Conservation (phyloP, 92 coral and sea anemone genomes). For the Hydrozoanthus gracilis region DNA sequence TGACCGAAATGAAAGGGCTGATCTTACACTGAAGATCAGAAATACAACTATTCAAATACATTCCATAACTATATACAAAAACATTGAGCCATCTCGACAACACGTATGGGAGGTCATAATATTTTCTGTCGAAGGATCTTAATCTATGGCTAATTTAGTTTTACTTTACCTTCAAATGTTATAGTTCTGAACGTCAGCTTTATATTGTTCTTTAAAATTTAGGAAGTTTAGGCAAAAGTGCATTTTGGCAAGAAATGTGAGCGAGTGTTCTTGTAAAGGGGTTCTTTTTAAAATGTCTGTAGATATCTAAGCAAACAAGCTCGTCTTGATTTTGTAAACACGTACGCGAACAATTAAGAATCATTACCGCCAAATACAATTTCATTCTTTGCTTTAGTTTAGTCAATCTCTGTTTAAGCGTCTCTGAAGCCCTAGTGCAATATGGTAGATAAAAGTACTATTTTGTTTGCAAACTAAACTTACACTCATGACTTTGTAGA, state of each 20-base stretch:
- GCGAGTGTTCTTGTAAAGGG: constrained; percentile 18
- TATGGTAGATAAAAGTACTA: constrained; percentile 9
- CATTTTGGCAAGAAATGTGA: constrained; percentile 19
- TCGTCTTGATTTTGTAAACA: constrained; percentile 23
- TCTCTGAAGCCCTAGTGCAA: constrained; percentile 23
- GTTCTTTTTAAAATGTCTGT: constrained; percentile 2
- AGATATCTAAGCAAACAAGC: constrained; percentile 17
- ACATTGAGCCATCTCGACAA: constrained; percentile 27
- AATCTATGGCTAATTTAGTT: constrained; percentile 9
- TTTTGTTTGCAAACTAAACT: constrained; percentile 23
- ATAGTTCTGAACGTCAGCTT: constrained; percentile 18
- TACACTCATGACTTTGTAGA: constrained; percentile 30
- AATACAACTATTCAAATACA: constrained; percentile 7
- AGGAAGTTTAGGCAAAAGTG: constrained; percentile 7
- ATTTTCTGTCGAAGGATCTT: constrained; percentile 20
- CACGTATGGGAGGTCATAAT: constrained; percentile 20
- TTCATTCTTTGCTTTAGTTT: constrained; percentile 20
- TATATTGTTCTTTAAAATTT: constrained; percentile 2
- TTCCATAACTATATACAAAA: constrained; percentile 18
- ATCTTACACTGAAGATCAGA: constrained; percentile 4
- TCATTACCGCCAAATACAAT: constrained; percentile 6
- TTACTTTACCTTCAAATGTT: constrained; percentile 17
- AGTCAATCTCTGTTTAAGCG: constrained; percentile 22
- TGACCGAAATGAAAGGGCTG: constrained; percentile 6
- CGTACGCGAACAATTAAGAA: constrained; percentile 19